Evolutionary conservation across 2,797 vertebrate species (phyloP), one percentile per base, ranked within the genome.

Genomic region (Carapus acus): DNA sequence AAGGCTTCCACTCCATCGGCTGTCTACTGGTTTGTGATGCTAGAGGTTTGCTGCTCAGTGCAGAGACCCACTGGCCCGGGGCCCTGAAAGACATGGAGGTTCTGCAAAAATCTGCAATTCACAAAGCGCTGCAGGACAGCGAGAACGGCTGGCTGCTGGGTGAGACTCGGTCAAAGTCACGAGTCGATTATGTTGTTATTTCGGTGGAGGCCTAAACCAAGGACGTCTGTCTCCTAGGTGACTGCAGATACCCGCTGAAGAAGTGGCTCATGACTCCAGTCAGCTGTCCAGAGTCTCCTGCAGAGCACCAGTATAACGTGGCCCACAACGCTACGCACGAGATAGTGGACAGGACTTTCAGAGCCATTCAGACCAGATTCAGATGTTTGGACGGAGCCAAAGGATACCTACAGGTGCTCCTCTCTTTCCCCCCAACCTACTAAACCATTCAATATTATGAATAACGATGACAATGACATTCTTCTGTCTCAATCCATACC

Each of bases 211-310:
- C 8, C 24, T 27, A 8, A 27, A 8, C 9, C 14, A 13, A 37
- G 6, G 6, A 14, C 55, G 36, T 62, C 33, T 37, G 3, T 49
- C 33, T 70, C 0, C 24, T 48, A 98, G 95, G 92, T 51, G 94
- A 97, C 67, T 82, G 84, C 49, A 87, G 90, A 43, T 96, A 97
- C 74, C 84, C 89, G 57, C 84, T 94, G 0, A 89, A 69, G 24
- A 88, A 90, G 3, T 98, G 96, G 96, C 23, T 98, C 70, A 91
- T 98, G 93, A 96, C 94, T 0, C 94, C 94, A 0, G 79, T 97
- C 4, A 87, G 87, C 14, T 80, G 83, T 59, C 92, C 93, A 0
- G 88, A 91, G 70, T 91, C 90, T 1, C 87, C 93, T 1, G 87
- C 90, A 0, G 93, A 96, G 27, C 88, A 92, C 59, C 89, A 81